Percentiles rank a stretch among this genome's conserved stretches.
phyloP scores from a whole-genome alignment of 2,113 vertebrate species.

The Promerops cafer region DNA sequence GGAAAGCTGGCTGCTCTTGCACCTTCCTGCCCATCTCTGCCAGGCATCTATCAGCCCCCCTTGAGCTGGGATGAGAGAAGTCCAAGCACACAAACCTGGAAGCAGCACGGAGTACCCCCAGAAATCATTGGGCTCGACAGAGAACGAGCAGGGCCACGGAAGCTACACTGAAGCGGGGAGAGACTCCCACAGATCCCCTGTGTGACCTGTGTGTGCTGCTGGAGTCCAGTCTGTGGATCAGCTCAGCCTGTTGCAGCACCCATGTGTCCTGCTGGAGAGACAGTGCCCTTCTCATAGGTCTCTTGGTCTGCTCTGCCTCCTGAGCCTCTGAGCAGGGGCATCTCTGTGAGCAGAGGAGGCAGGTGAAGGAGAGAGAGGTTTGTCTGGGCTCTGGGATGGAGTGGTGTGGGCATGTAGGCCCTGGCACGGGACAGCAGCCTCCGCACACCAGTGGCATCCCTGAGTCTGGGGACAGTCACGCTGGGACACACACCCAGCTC shows the following conservation, averaged over 20 bases:
- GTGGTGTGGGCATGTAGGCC: fast-evolving
- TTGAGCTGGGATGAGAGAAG: not conserved
- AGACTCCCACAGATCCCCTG: not conserved
- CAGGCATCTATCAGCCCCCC: fast-evolving
- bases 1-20: not conserved
- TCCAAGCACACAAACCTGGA: fast-evolving
- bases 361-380: not conserved
- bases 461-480: not conserved
- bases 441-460: not conserved
- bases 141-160: fast-evolving
- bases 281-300: not conserved
- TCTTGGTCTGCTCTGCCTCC: not conserved
- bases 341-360: not conserved
- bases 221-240: fast-evolving
- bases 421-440: not conserved
- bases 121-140: not conserved
- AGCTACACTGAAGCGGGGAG: fast-evolving
- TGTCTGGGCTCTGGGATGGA: not conserved
- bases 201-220: not conserved
- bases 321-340: not conserved
- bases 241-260: not conserved
- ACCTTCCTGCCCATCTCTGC: not conserved
- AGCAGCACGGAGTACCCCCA: fast-evolving
- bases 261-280: not conserved
- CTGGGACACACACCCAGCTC: fast-evolving